Evolutionary conservation across 1,140 invertebrate species (phyloP).

Genomic region (Drosophila tani): DNA sequence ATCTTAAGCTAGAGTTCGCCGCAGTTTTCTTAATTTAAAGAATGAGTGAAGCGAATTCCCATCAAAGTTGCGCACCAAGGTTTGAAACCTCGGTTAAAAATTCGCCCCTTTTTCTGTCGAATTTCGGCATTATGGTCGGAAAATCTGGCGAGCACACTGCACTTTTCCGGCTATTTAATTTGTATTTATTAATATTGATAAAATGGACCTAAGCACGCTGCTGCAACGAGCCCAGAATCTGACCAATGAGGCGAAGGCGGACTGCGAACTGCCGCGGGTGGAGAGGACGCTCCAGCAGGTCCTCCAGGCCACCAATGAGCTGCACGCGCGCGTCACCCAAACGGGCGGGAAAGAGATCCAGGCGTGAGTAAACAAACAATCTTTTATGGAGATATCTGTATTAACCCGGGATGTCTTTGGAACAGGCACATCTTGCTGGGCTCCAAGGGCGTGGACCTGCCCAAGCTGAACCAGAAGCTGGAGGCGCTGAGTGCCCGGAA

Average conservation of each 20-base stretch:
- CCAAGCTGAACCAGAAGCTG: constrained; percentile 95
- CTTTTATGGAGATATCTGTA: not conserved
- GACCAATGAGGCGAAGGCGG: constrained; percentile 93
- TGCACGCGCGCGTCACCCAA: constrained; percentile 94
- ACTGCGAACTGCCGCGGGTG: constrained; percentile 93
- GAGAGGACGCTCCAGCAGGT: constrained; percentile 96
- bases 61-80: too few relatives aligned
- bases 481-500: constrained; percentile 93
- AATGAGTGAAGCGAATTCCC: too few relatives aligned
- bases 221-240: constrained; percentile 95
- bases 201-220: constrained; percentile 92
- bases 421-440: constrained; percentile 94
- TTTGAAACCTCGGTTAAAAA: too few relatives aligned
- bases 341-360: constrained; percentile 95
- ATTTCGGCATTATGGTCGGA: too few relatives aligned
- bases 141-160: not conserved
- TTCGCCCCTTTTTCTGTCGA: too few relatives aligned
- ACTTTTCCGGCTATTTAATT: too few relatives aligned
- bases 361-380: constrained; percentile 90
- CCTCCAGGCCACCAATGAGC: constrained; percentile 94
- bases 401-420: not conserved
- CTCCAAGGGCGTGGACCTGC: constrained; percentile 96
- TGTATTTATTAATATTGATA: constrained; percentile 18
- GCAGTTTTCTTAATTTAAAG: too few relatives aligned
- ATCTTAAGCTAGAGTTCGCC: too few relatives aligned